Evolutionary conservation across 1,140 invertebrate species (phyloP), one percentile per base, ranked within the genome.

Genomic region (Temnothorax nylanderi): DNA sequence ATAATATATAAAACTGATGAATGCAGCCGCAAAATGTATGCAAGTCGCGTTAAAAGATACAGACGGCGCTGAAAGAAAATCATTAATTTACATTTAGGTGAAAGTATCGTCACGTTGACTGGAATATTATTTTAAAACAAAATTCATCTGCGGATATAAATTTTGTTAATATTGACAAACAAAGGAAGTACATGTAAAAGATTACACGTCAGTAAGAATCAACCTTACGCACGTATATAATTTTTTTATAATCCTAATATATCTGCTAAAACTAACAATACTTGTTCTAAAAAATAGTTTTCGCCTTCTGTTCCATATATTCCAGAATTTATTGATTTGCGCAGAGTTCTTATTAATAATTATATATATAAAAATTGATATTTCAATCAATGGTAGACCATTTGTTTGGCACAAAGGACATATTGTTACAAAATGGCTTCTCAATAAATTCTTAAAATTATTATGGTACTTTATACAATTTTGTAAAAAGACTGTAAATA

Each of bases 401-500:
- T 56, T 84, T 58, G 44, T 75, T 87, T 87, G 86, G 81, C 86
- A 87, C 86, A 85, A 85, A 51, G 32, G 56, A 87, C 37, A 62
- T 21, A 81, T 37, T 78, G 65, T 65, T 82, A 69, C 13, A 82
- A 71, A 26, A 82, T 11, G 37, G 41, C 26, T 58, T 74, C 32
- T 60, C 18, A 60, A 47, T 4, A 58, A 56, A 47, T 60, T 49
- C 10, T 82, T 72, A 60, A 65, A 65, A 47, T 82, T n/a, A 62
- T 77, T 60, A 64, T 44, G 78, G 34, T 87, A 87, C 16, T 77
- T 90, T 89, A 32, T 78, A 87, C 60, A 90, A 74, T 64, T 87
- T 87, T 71, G 41, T 72, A 72, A 64, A 88, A 78, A 56, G 60
- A 32, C 16, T 56, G 34, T n/a, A 87, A 21, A 60, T 89, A 89